Evolutionary conservation across 2,888 invertebrate species (phyloP), one percentile per base, ranked within the genome.

Genomic region (Lissonota sp.): DNA sequence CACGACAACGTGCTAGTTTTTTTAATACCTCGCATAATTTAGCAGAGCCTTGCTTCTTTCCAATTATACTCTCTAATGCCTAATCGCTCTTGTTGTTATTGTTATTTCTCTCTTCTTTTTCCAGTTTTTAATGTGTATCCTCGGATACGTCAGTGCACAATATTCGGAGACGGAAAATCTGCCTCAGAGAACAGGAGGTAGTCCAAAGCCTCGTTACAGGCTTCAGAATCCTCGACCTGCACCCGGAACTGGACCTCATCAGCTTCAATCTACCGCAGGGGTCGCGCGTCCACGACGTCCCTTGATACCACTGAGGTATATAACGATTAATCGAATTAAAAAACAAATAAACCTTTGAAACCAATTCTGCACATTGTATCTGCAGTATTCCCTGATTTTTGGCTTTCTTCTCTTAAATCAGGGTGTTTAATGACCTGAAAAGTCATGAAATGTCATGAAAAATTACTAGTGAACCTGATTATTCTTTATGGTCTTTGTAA

Each of bases 301-400:
- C 0, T 26, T 26, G 26, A 85, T 90, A 77, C 64, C 90, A 5
- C 83, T 90, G 67, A 90, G 84, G 91, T 89, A 85, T 89, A 85
- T 69, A 26, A 26, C 26, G 26, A 26, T 26, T 26, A 3, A 26
- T 26, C 26, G 26, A 26, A 26, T 26, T 1, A 26, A 26, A 26
- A 26, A 26, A 26, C 3, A 26, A 2, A 26, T 26, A 26, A 26
- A 26, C 26, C 26, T 3, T 3, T 26, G 26, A 26, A 26, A n/a
- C 26, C 26, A 26, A 26, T 1, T 26, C 26, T 2, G 26, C 3
- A 26, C 26, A 26, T 26, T 26, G 3, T 26, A 26, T 26, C 26
- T 26, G 26, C 26, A 26, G 26, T 26, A 26, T 26, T 26, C 3
- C 26, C 26, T 1, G 26, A 26, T 26, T 26, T 26, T 26, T 26